Evolutionary conservation across 2,888 invertebrate genomes (phyloP).

Genomic region (Antitype chi): DNA sequence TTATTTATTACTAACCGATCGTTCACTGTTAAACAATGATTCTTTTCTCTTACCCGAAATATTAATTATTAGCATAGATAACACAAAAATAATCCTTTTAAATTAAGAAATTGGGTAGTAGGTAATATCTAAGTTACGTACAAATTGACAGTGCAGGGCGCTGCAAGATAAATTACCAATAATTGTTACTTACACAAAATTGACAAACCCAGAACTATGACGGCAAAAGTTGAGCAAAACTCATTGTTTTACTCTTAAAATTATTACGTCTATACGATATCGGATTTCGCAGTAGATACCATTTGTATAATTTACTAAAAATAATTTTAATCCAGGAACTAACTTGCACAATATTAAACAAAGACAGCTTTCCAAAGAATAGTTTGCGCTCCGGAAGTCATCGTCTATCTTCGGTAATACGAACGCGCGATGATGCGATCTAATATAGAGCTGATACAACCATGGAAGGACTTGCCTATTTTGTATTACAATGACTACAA

Average conservation of each 20-base stretch:
- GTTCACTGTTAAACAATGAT: background rate
- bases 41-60: background rate
- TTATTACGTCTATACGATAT: background rate
- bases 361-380: background rate
- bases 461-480: background rate
- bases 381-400: background rate
- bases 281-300: background rate
- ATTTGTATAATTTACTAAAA: background rate
- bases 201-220: background rate
- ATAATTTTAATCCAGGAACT: background rate
- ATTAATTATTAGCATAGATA: background rate
- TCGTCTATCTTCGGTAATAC: background rate
- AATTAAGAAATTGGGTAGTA: background rate
- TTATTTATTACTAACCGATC: background rate
- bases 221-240: background rate
- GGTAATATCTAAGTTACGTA: constrained; percentile 19
- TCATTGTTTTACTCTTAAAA: background rate
- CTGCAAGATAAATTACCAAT: constrained; percentile 29
- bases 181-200: background rate
- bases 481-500: background rate
- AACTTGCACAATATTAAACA: background rate
- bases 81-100: no score
- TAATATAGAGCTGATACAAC: background rate
- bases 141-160: constrained; percentile 9
- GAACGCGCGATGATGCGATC: background rate